Evolutionary conservation across 2,113 vertebrate species (phyloP), one percentile per base, ranked within the genome.

Genomic region (Periophthalmodon schlosseri): DNA sequence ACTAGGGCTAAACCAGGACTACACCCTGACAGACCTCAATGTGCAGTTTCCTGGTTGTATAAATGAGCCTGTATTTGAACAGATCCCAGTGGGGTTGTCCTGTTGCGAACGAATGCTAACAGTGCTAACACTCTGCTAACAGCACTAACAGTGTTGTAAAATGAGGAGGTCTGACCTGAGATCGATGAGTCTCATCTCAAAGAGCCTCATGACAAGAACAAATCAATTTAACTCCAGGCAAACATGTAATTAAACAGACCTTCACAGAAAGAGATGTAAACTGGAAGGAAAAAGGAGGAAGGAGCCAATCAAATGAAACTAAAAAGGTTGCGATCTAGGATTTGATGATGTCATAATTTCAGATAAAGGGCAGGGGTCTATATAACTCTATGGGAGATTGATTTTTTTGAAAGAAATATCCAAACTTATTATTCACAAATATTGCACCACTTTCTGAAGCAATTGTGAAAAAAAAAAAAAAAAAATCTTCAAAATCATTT

Each of bases 101-200:
- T 7, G 8, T 68, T 60, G 57, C 52, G 75, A 83, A 80, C 71
- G 81, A 82, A 87, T 80, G 69, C 73, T 77, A 84, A 86, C 69
- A 75, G 56, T n/a, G 54, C 21, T 57, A 57, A 23, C 54, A 23
- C 36, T 5, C 36, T 80, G 71, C 73, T 79, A 84, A 86, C 69
- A 77, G 54, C 54, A 20, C 21, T 57, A 57, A 23, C 20, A 23
- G 54, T 12, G 54, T 2, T 61, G 58, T 15, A 14, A 61, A 33
- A 33, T 61, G 58, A 61, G 15, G 24, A 28, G 5, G 24, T 6
- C 9, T 15, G 15, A 64, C 6, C 61, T 2, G 28, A 18, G 61
- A 64, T 64, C 61, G 15, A 64, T 64, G 61, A 6, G 23, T 4
- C 54, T 23, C 20, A n/a, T 57, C 56, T 57, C 7, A 21, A 21